Evolutionary conservation across 2,113 vertebrate genomes (phyloP), one percentile per base, ranked within the genome.

Genomic region (Syrrhaptes paradoxus): DNA sequence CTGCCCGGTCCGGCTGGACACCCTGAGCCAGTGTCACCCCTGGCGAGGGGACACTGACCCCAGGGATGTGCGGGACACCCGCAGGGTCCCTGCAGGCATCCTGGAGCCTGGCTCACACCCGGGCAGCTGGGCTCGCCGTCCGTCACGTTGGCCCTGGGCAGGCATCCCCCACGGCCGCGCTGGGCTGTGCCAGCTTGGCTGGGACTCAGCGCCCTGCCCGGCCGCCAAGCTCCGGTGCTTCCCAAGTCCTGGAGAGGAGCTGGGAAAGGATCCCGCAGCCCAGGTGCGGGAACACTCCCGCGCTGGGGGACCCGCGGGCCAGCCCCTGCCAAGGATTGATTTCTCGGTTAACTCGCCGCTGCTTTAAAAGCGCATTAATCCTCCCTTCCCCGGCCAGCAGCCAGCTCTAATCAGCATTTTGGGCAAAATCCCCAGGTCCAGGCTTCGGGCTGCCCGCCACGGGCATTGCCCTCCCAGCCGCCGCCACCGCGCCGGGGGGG

Each of bases 231-330:
- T 91, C 75, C 5, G 34, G 87, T 59, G n/a, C 91, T 96, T 95
- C 96, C 95, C 91, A 75, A 85, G 95, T 89, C 89, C 93, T 91
- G 91, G 89, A 93, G 87, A 95, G 89, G 91, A 95, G 87, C 85
- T 96, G 95, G 89, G 93, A 95, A 94, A 91, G 81, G 95, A 94
- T 95, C 89, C 93, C 87, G 14, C 12, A 20, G 87, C 87, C 90
- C 93, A 86, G 93, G 93, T 95, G 95, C 43, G 7, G 90, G 95
- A 43, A 29, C 1, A 8, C 85, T 93, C 87, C 67, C 52, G 14
- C 26, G 48, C 92, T 19, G 58, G 66, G 77, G 85, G 77, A 91
- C 87, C 62, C 59, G 5, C 28, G 6, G 59, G 62, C 82, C 78
- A 32, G 88, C 62, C 88, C 45, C 87, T 88, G 93, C 95, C 93